Conservation (phyloP, 2,888 invertebrate species). For the Stenodera caucasica region DNA sequence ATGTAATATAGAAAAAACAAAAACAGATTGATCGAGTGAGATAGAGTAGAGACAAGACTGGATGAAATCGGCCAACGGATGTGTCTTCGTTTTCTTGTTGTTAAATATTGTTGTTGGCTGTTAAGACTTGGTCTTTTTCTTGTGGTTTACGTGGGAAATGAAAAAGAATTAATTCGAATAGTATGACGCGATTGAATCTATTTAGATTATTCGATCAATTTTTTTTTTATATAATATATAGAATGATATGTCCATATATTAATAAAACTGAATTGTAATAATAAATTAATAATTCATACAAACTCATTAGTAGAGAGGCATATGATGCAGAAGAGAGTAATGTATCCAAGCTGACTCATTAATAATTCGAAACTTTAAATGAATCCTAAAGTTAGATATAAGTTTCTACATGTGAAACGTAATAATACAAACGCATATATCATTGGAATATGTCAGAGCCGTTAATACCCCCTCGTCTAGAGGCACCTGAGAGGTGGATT, state of each 20-base stretch:
- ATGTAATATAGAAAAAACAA: too few relatives aligned
- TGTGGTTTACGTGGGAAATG: slow-evolving; percentile 14
- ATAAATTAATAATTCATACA: slow-evolving; percentile 54
- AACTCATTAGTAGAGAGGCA: slow-evolving; percentile 52
- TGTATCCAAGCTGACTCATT: slow-evolving; percentile 53
- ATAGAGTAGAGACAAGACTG: slow-evolving; percentile 31
- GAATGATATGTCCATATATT: slow-evolving; percentile 3
- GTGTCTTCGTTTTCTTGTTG: slow-evolving; percentile 5
- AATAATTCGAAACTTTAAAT: slow-evolving; percentile 54
- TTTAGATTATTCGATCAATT: slow-evolving; percentile 20
- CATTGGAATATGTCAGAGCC: slow-evolving; percentile 36
- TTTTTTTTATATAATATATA: slow-evolving; percentile 13
- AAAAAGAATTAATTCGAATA: slow-evolving; percentile 31
- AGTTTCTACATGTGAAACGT: slow-evolving; percentile 51
- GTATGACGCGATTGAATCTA: slow-evolving; percentile 31
- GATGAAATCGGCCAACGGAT: slow-evolving; percentile 11
- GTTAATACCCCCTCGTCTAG: slow-evolving; percentile 35
- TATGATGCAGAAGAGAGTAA: slow-evolving; percentile 47
- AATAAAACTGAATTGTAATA: too few relatives aligned
- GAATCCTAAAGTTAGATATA: slow-evolving; percentile 52
- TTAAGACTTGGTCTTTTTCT: slow-evolving; percentile 10
- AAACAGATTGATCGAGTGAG: slow-evolving; percentile 37
- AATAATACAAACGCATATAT: slow-evolving; percentile 48
- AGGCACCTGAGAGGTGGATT: slow-evolving; percentile 36
- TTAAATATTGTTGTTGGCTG: not conserved